Evolutionary conservation across 2,888 invertebrate genomes (phyloP).

Genomic region (Caenorhabditis virilis): DNA sequence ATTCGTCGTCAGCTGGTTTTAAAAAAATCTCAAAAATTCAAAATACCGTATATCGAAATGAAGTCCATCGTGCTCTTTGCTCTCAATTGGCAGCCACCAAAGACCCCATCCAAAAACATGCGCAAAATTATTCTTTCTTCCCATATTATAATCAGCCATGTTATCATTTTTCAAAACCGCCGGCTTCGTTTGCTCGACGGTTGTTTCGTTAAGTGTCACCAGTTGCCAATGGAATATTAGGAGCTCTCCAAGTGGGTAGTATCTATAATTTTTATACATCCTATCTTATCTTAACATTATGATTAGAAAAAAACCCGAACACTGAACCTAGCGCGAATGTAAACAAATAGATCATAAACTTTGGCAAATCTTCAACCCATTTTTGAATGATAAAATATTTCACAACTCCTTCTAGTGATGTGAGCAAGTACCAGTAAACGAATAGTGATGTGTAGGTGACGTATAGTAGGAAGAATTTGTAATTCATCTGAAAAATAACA

Average conservation of each 20-base stretch:
- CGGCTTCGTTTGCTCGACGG: slow-evolving; percentile 61
- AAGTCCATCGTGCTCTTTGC: slow-evolving; percentile 48
- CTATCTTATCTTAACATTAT: not conserved
- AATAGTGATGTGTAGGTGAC: slow-evolving; percentile 47
- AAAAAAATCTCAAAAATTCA: not conserved
- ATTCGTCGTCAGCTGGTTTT: too few species aligned
- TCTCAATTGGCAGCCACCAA: slow-evolving; percentile 54
- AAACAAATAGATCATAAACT: slow-evolving; percentile 33
- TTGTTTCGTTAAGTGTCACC: slow-evolving; percentile 57
- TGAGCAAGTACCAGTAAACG: slow-evolving; percentile 41
- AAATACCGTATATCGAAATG: slow-evolving; percentile 47
- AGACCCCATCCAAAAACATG: slow-evolving; percentile 58
- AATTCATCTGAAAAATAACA: slow-evolving; percentile 46
- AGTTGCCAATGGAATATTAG: slow-evolving; percentile 49
- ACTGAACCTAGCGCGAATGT: slow-evolving; percentile 11
- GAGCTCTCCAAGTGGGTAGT: slow-evolving; percentile 56
- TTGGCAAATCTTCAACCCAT: slow-evolving; percentile 33
- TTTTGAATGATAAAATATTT: slow-evolving; percentile 49
- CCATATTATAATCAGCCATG: slow-evolving; percentile 55
- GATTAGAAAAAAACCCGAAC: not conserved
- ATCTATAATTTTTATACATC: slow-evolving; percentile 18
- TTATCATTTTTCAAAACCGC: slow-evolving; percentile 50
- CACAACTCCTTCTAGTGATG: slow-evolving; percentile 45
- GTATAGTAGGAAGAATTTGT: slow-evolving; percentile 61
- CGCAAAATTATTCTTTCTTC: slow-evolving; percentile 44